phyloP scores from a whole-genome alignment of 2,888 invertebrate species.

The Unio delphinus region DNA sequence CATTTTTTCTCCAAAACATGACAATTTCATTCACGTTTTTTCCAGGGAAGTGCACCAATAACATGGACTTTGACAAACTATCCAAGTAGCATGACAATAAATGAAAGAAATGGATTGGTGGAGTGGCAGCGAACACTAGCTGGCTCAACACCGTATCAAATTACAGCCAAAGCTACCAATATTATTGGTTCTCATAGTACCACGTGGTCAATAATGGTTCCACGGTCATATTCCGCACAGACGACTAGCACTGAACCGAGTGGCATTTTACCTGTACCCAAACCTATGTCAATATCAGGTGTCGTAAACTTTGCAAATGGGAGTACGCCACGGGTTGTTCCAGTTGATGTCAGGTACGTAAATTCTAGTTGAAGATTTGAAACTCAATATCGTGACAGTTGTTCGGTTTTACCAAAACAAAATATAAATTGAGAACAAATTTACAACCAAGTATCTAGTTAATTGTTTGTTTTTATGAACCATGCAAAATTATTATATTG shows the following conservation, averaged over 20 bases:
- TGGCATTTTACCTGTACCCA: conserved; percentile 12
- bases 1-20: neutral
- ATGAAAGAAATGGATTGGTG: conserved; percentile 12
- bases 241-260: conserved; percentile 8
- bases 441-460: no score
- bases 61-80: conserved; percentile 12
- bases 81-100: conserved; percentile 15
- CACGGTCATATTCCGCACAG: conserved; percentile 15
- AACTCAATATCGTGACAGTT: no score
- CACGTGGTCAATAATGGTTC: conserved; percentile 17
- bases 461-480: no score
- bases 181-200: conserved; percentile 14
- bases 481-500: no score
- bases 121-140: conserved; percentile 19
- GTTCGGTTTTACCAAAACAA: no score
- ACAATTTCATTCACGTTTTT: neutral
- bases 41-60: conserved; percentile 21
- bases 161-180: conserved; percentile 17
- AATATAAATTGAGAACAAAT: no score
- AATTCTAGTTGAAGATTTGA: conserved; percentile 1
- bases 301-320: conserved; percentile 8
- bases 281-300: conserved; percentile 15
- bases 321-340: conserved; percentile 6
- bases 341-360: conserved; percentile 23
- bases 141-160: conserved; percentile 4